phyloP scores from a whole-genome alignment of 1,140 invertebrate species.

The Paraescarpia echinospica region DNA sequence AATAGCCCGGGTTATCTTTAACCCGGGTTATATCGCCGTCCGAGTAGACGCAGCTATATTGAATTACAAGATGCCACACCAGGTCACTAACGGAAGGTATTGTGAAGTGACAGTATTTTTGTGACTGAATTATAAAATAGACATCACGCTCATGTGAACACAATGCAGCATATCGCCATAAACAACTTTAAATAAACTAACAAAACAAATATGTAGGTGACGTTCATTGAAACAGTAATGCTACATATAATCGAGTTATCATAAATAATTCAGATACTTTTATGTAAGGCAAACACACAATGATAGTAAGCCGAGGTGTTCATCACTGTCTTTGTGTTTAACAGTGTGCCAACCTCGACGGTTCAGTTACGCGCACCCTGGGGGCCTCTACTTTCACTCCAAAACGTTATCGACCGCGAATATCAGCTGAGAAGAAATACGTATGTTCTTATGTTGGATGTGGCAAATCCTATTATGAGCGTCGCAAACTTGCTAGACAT shows the following conservation, averaged over 20 bases:
- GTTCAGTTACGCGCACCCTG: background rate
- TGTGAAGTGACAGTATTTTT: no score
- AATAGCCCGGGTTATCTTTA: no score
- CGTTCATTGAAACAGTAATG: background rate
- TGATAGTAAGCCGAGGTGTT: background rate
- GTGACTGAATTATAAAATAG: no score
- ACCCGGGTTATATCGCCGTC: no score
- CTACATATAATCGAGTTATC: background rate
- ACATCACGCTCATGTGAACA: no score
- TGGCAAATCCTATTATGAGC: conserved; percentile 3
- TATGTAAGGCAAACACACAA: background rate
- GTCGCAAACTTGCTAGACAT: conserved; percentile 2
- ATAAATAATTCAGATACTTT: background rate
- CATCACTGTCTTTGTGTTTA: background rate
- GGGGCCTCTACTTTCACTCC: background rate
- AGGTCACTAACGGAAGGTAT: no score
- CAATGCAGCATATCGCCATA: no score
- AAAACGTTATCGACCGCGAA: conserved; percentile 17
- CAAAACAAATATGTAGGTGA: no score
- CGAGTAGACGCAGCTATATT: no score
- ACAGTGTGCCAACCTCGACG: background rate
- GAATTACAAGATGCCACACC: no score
- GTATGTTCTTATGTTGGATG: conserved; percentile 2
- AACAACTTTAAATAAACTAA: no score
- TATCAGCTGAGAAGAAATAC: conserved; percentile 4